Percentiles rank a stretch among this genome's conserved stretches.
Evolutionary conservation across 2,888 invertebrate species (phyloP).

Genomic region (Escarpia spicata): DNA sequence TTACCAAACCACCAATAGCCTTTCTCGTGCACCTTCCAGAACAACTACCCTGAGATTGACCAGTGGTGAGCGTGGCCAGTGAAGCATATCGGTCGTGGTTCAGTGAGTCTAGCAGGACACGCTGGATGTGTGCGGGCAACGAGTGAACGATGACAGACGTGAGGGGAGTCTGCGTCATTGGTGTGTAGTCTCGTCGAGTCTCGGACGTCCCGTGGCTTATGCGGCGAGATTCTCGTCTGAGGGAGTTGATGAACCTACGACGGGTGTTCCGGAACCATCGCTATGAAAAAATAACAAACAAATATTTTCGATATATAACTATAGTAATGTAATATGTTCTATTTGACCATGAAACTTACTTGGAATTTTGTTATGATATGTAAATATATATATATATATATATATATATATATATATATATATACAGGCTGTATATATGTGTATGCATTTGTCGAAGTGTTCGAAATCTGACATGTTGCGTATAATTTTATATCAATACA

Average conservation of each 20-base stretch:
- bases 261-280: background rate
- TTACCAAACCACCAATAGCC: background rate
- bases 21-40: background rate
- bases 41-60: background rate
- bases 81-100: background rate
- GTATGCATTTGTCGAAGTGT: background rate
- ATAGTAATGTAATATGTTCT: no score
- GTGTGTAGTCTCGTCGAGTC: background rate
- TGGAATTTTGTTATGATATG: background rate
- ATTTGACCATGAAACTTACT: no score
- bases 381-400: constrained; percentile 8
- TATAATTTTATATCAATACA: no score
- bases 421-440: background rate
- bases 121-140: background rate
- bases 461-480: no score
- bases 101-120: background rate
- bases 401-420: constrained; percentile 19
- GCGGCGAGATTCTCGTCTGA: background rate
- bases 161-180: background rate
- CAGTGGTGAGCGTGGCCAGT: background rate
- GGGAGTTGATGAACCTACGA: background rate
- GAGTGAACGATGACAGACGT: background rate
- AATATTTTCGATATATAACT: background rate
- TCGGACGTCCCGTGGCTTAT: background rate
- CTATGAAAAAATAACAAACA: background rate